Conservation (phyloP, 2,888 invertebrate species). For the Scaptomyza polygonia region DNA sequence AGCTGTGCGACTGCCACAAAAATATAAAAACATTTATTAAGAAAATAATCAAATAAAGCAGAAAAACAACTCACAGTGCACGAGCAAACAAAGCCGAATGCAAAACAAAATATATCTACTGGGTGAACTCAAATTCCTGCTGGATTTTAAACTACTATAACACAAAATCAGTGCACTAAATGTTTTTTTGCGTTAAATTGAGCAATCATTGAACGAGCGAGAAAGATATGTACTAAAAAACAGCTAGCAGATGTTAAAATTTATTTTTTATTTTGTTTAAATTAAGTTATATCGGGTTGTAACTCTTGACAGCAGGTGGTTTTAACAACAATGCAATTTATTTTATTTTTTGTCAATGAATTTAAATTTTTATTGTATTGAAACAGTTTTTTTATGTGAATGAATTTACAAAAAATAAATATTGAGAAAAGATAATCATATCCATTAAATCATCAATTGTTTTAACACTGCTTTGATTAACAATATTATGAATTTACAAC, state of each 20-base stretch:
- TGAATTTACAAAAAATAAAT: background rate
- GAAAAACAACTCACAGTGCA: background rate
- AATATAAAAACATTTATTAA: constrained; percentile 19
- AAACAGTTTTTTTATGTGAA: no score
- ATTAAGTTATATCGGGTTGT: background rate
- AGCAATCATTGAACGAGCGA: constrained; percentile 34
- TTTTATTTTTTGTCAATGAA: background rate
- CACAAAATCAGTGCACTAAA: constrained; percentile 1
- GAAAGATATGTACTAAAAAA: no score
- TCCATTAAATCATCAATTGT: background rate
- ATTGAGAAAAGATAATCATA: background rate
- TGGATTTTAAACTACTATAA: constrained; percentile 8
- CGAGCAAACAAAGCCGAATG: background rate
- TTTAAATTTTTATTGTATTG: no score
- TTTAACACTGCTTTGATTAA: background rate
- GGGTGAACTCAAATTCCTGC: constrained; percentile 6
- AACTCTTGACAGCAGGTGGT: background rate
- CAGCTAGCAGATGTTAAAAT: background rate
- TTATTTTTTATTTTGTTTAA: background rate
- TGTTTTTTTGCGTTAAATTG: constrained; percentile 22
- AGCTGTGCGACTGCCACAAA: constrained; percentile 32
- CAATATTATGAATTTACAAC: background rate
- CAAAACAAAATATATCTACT: background rate
- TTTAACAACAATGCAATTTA: background rate
- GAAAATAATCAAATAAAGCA: constrained; percentile 9